Evolutionary conservation across 2,888 invertebrate species (phyloP).

Genomic region (Pecten maximus): DNA sequence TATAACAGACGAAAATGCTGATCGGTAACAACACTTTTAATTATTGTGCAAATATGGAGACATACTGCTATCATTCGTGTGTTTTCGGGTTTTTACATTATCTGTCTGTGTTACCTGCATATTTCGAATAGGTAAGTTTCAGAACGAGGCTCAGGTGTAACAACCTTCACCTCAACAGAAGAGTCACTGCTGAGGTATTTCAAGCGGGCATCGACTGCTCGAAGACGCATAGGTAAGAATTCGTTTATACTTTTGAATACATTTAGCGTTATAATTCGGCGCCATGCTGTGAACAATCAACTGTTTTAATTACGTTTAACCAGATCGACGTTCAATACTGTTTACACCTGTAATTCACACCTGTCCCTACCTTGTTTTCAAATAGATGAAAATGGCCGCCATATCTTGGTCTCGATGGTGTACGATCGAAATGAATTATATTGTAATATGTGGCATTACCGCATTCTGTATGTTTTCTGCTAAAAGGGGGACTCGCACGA

Average conservation of each 20-base stretch:
- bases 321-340: background rate
- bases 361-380: conserved; percentile 32
- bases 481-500: background rate
- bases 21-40: too few species aligned
- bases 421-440: background rate
- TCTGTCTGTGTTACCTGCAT: conserved; percentile 13
- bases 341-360: conserved; percentile 10
- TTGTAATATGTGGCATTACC: background rate
- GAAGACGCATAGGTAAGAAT: background rate
- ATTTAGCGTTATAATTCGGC: background rate
- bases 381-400: conserved; percentile 20
- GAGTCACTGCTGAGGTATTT: conserved; percentile 25
- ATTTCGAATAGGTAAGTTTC: conserved; percentile 20
- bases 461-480: background rate
- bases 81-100: background rate
- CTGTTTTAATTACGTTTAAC: background rate
- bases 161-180: conserved; percentile 6
- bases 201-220: background rate
- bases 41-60: background rate
- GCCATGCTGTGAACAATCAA: background rate
- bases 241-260: background rate
- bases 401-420: background rate
- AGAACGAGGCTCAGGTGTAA: conserved; percentile 33
- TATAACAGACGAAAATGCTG: too few species aligned
- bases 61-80: background rate